Evolutionary conservation across 2,113 vertebrate species (phyloP), one percentile per base, ranked within the genome.

Genomic region (Macquaria australasica): DNA sequence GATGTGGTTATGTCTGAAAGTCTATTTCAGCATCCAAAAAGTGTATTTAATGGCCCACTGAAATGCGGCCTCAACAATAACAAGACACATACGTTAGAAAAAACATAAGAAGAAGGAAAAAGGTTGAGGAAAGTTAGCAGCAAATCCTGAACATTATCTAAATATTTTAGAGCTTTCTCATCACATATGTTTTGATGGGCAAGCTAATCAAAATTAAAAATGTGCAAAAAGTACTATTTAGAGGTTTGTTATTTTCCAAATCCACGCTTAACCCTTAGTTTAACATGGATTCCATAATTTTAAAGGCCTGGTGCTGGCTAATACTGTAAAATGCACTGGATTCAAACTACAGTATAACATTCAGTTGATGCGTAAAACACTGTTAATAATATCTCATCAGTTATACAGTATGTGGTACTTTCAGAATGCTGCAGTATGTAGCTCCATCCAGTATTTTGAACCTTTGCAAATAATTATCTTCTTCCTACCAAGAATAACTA

Each of bases 1-100:
- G 1, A 56, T 72, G 41, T 34, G 1, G 8, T n/a, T 56, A 18
- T 0, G 2, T 67, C 58, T 60, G 5, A 53, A 56, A 34, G 0
- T 73, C 43, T 15, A 62, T 50, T 45, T 75, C 43, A 77, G 72
- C 43, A 72, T 77, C 41, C 37, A 37, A 77, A 62, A 80, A 28
- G 23, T 4, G 56, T 68, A 34, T 73, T 81, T 56, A 64, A 51
- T 62, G 11, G 18, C 15, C 55, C 3, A n/a, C 11, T 58, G 43
- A 75, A 69, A 28, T n/a, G 20, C 34, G 28, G 31, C 31, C 20
- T 25, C 58, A 73, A 43, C 16, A 66, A 14, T 72, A 34, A 45
- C 59, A 70, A 67, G 41, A 74, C 15, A 56, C 58, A 63, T 68
- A 56, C 1, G 8, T 23, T 51, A 28, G 10, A 56, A 37, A 2